Percentiles rank a stretch among this genome's conserved stretches.
Evolutionary conservation across 2,888 invertebrate species (phyloP).

Genomic region (Tortricodes alternella): DNA sequence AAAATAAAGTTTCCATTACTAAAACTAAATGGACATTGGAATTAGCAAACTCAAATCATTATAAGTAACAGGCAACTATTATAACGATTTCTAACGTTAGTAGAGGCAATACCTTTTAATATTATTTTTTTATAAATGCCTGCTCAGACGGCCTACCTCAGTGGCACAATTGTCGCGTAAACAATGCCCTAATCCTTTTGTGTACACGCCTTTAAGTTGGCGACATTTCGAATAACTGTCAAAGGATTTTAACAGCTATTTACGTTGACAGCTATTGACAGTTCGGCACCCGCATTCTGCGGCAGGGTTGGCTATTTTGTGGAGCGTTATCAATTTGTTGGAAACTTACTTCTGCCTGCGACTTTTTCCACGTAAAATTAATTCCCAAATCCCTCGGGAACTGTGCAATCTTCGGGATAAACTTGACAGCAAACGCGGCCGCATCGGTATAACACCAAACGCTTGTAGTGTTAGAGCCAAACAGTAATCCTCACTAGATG

Average conservation of each 20-base stretch:
- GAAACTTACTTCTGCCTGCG: not conserved
- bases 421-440: no score
- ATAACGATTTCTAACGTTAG: no score
- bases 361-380: not conserved
- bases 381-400: no score
- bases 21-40: no score
- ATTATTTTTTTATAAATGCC: not conserved
- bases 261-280: slow-evolving; percentile 3
- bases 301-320: not conserved
- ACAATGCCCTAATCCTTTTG: slow-evolving; percentile 56
- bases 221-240: slow-evolving; percentile 34
- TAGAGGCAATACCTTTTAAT: no score
- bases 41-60: no score
- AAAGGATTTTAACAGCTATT: not conserved
- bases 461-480: no score
- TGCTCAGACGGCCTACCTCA: not conserved
- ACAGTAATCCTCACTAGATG: no score
- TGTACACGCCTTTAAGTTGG: slow-evolving; percentile 37
- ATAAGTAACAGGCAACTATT: no score
- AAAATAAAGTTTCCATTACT: no score
- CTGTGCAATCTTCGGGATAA: no score
- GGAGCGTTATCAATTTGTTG: not conserved
- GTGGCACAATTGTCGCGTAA: slow-evolving; percentile 39
- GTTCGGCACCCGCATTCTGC: not conserved
- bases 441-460: no score